Conservation (phyloP, 2,113 vertebrate species). For the Phalacrocorax carbo region DNA sequence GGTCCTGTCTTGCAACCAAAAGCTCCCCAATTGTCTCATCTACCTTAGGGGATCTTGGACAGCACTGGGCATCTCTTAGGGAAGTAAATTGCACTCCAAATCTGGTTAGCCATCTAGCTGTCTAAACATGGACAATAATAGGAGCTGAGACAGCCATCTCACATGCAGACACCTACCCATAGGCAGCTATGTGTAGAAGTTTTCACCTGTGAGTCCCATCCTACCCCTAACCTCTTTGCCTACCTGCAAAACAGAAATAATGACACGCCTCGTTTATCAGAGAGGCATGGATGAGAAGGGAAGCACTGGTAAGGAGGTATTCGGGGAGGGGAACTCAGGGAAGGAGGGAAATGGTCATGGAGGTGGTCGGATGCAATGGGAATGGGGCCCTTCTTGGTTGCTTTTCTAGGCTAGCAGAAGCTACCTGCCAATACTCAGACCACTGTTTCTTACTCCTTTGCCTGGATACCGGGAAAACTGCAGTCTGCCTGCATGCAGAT, state of each 20-base stretch:
- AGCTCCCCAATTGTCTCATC: not conserved
- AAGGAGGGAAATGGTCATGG: rapidly evolving
- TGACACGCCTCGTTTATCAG: not conserved
- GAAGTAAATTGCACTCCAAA: not conserved
- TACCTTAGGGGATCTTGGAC: not conserved
- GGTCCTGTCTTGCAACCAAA: not conserved
- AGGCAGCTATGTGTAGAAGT: not conserved
- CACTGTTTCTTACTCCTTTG: not conserved
- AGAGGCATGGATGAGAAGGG: not conserved
- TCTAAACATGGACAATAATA: not conserved
- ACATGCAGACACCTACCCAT: not conserved
- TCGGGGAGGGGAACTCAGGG: not conserved
- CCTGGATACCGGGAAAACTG: not conserved
- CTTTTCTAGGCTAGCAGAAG: not conserved
- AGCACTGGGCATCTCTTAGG: not conserved
- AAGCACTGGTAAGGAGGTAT: not conserved
- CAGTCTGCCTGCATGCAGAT: not conserved
- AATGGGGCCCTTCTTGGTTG: not conserved
- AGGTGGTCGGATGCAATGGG: not conserved
- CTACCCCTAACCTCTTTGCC: not conserved
- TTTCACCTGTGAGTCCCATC: not conserved
- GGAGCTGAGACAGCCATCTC: not conserved
- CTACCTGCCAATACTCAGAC: not conserved
- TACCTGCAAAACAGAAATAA: not conserved
- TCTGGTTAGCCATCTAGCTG: not conserved